Evolutionary conservation across 35 echinoderm and acorn worm species (phyloP).

Genomic region (Heliocidaris erythrogramma): DNA sequence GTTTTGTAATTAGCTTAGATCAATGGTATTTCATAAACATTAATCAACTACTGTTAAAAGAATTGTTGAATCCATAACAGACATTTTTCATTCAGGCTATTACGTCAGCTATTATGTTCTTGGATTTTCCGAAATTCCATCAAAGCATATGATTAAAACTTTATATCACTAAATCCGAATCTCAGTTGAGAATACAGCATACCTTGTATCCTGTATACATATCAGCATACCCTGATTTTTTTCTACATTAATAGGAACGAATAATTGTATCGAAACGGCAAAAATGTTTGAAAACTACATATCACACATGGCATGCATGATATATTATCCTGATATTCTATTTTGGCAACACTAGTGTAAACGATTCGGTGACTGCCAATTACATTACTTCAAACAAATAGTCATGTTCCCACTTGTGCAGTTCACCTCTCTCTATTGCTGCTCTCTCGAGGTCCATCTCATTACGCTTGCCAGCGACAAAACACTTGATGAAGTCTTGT

Average conservation of each 20-base stretch:
- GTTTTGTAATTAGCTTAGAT: no score
- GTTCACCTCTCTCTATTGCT: slow-evolving; percentile 25
- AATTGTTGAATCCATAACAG: no score
- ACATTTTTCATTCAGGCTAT: no score
- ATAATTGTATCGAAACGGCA: background rate
- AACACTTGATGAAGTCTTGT: slow-evolving; percentile 44
- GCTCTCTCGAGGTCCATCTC: slow-evolving; percentile 15
- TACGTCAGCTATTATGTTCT: no score
- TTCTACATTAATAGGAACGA: no score
- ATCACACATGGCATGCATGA: background rate
- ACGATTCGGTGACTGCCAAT: background rate
- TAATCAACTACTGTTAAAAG: no score
- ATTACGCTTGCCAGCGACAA: slow-evolving; percentile 38
- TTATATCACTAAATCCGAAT: background rate
- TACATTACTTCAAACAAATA: slow-evolving; percentile 44
- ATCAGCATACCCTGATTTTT: no score
- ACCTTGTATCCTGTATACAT: no score
- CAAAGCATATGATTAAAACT: no score
- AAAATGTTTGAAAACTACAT: background rate
- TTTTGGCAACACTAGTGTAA: background rate
- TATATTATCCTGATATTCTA: background rate
- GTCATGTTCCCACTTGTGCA: slow-evolving; percentile 16
- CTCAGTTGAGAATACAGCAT: no score
- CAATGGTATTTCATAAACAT: no score
- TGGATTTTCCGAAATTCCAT: no score